Conservation (phyloP, 2,888 invertebrate genomes). For the Macropis europaea region DNA sequence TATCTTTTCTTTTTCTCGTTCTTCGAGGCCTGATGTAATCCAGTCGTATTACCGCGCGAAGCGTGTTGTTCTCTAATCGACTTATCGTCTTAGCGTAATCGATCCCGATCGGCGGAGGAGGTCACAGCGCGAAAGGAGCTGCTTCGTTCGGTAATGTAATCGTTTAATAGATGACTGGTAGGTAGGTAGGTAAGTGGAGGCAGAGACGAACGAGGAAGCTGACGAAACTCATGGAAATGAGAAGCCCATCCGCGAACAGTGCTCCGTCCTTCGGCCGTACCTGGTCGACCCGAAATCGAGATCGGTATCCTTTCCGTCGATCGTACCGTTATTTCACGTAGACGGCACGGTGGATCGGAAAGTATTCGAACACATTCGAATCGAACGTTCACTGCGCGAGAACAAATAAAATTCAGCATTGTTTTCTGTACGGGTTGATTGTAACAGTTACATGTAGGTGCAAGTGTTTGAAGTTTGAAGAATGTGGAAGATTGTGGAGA, state of each 20-base stretch:
- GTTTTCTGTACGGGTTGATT: too few relatives aligned
- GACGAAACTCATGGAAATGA: conserved; percentile 64
- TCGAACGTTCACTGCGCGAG: too few relatives aligned
- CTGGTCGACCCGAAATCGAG: conserved; percentile 17
- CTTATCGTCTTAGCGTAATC: conserved; percentile 52
- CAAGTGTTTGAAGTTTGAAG: too few relatives aligned
- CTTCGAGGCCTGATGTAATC: conserved; percentile 28
- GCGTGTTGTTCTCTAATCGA: conserved; percentile 48
- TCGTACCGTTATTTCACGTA: conserved; percentile 7
- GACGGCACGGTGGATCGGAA: background rate
- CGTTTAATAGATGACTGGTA: conserved; percentile 60
- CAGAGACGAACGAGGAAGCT: conserved; percentile 54
- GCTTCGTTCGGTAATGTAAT: conserved; percentile 54
- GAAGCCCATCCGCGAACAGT: conserved; percentile 44
- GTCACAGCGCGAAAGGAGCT: conserved; percentile 19
- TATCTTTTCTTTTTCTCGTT: conserved; percentile 20
- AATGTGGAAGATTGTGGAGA: too few relatives aligned
- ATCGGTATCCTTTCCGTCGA: conserved; percentile 6
- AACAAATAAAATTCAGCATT: too few relatives aligned
- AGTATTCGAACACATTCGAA: background rate
- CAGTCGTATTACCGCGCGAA: conserved; percentile 6
- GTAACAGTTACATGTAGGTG: too few relatives aligned
- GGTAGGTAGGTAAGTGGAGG: conserved; percentile 48
- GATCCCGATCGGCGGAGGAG: conserved; percentile 45
- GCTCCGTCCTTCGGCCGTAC: conserved; percentile 4